Conservation (phyloP, 2,797 vertebrate species). For the Chaunax sp. region DNA sequence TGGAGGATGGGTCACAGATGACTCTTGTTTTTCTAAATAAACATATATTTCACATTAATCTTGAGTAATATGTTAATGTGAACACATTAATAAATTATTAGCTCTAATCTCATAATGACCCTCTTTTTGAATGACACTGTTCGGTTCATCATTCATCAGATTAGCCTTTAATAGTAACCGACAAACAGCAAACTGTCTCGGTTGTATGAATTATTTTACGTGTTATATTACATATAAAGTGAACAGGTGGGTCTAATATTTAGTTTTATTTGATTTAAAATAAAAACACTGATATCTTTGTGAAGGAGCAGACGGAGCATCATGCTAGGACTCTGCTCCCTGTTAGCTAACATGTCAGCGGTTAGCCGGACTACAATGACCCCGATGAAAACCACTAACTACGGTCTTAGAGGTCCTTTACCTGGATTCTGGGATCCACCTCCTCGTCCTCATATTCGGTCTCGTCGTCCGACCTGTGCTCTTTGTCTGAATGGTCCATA, state of each 20-base stretch:
- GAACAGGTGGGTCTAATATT: neutral
- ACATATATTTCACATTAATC: too few relatives aligned
- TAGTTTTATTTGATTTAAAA: neutral
- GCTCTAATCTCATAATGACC: too few relatives aligned
- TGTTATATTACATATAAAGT: too few relatives aligned
- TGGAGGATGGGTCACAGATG: too few relatives aligned
- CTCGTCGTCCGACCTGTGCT: constrained; percentile 80
- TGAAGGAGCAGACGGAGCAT: neutral
- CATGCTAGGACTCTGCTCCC: constrained; percentile 26
- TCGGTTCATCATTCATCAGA: too few relatives aligned
- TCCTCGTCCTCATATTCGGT: constrained; percentile 88
- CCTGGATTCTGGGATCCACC: constrained; percentile 96
- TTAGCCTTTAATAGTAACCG: too few relatives aligned
- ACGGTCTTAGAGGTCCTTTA: constrained; percentile 38
- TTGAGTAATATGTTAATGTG: too few relatives aligned
- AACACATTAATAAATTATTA: too few relatives aligned
- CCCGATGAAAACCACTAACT: neutral
- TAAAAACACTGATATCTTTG: neutral
- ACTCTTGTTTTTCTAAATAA: too few relatives aligned
- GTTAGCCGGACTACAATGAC: neutral
- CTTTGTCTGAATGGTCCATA: constrained; percentile 80
- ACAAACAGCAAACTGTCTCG: neutral
- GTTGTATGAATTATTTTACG: neutral
- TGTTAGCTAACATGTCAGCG: neutral
- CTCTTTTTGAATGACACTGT: too few relatives aligned